Evolutionary conservation across 2,888 invertebrate species (phyloP).

Genomic region (Panorpa germanica): DNA sequence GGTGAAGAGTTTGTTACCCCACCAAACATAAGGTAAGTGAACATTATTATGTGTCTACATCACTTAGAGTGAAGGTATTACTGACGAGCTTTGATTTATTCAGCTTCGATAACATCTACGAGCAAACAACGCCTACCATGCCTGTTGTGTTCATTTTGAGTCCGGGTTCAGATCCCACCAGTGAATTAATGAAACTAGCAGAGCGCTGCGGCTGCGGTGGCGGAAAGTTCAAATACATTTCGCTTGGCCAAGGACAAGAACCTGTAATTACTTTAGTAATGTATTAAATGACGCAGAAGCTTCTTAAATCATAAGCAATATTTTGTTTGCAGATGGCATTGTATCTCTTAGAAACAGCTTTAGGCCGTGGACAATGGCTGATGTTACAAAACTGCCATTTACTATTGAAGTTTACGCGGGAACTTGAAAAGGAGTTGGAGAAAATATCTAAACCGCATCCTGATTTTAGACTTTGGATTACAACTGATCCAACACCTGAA

Average conservation of each 20-base stretch:
- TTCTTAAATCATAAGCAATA: not conserved
- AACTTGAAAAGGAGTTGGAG: conserved; percentile 69
- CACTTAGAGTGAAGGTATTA: not conserved
- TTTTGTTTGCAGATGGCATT: conserved; percentile 39
- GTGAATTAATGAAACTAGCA: conserved; percentile 64
- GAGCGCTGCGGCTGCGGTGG: conserved; percentile 48
- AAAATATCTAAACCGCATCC: conserved; percentile 65
- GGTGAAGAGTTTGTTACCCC: conserved; percentile 80
- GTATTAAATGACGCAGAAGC: not conserved
- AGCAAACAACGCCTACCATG: conserved; percentile 64
- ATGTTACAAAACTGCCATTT: conserved; percentile 88
- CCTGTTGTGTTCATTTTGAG: conserved; percentile 88
- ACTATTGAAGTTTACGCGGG: conserved; percentile 55
- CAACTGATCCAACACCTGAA: conserved; percentile 69
- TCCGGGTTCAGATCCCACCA: conserved; percentile 86
- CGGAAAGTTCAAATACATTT: conserved; percentile 70
- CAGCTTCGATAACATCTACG: conserved; percentile 66
- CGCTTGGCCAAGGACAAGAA: conserved; percentile 89
- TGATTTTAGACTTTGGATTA: conserved; percentile 83
- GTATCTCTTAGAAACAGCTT: conserved; percentile 42
- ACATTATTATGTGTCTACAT: conserved; percentile 4
- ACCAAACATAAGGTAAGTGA: conserved; percentile 44
- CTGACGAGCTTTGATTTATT: conserved; percentile 13
- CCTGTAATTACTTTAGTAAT: conserved; percentile 28
- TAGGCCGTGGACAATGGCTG: conserved; percentile 70